These are phyloP conservation scores for Tiaroga cobitis DNA, from an alignment of 2,797 vertebrate genomes.

Conservation along the genomic window DNA sequence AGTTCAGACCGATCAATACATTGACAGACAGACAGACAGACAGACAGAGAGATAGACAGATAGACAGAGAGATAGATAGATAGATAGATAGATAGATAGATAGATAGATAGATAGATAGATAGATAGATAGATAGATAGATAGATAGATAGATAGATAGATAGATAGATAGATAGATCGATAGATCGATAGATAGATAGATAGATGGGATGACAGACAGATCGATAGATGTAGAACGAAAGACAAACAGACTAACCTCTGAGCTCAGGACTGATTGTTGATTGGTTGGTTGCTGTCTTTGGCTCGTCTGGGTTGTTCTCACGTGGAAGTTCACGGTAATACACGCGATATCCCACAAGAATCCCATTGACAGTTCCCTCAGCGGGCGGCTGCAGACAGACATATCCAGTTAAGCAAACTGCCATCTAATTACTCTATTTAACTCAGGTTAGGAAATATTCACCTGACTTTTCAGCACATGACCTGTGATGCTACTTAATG, in stretches of 20 bases:
- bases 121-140: accelerated
- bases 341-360: conserved; percentile 89
- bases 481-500: conserved; percentile 25
- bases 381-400: conserved; percentile 81
- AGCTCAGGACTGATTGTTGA: conserved; percentile 75
- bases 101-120: accelerated
- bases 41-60: accelerated
- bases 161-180: background rate
- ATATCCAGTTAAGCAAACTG: conserved; percentile 33
- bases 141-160: background rate
- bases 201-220: background rate
- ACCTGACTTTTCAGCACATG: conserved; percentile 36
- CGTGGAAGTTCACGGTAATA: conserved; percentile 90
- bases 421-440: conserved; percentile 37
- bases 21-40: accelerated
- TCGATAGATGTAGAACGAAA: accelerated
- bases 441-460: conserved; percentile 29
- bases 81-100: background rate
- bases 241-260: conserved; percentile 65
- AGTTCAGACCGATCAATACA: too few species aligned
- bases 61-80: accelerated
- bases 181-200: background rate
- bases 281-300: conserved; percentile 70
- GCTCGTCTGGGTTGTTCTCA: conserved; percentile 64
- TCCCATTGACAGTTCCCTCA: conserved; percentile 85